Evolutionary conservation across 2,888 invertebrate species (phyloP).

Genomic region (Pachliopta kotzebuea): DNA sequence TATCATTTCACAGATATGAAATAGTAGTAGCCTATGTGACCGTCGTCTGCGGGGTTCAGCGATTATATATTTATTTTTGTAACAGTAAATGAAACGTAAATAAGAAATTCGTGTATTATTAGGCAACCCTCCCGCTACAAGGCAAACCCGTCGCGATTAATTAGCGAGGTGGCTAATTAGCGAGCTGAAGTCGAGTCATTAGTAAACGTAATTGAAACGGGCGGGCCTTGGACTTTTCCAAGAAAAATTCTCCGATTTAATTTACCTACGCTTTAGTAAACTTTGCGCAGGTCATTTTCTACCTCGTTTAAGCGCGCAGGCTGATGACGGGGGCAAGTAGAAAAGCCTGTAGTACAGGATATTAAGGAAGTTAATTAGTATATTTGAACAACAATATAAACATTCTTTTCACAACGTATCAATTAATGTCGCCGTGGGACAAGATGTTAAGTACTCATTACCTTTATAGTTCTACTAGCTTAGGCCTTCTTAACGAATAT

Average conservation of each 20-base stretch:
- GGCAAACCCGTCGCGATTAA: constrained; percentile 68
- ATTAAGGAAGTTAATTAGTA: not conserved
- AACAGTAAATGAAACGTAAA: constrained; percentile 44
- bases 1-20: too few relatives aligned
- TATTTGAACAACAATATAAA: not conserved
- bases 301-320: constrained; percentile 2
- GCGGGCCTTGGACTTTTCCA: constrained; percentile 60
- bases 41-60: not conserved
- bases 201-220: constrained; percentile 72
- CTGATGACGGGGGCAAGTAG: not conserved
- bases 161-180: constrained; percentile 75
- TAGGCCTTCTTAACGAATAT: too few relatives aligned
- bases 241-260: constrained; percentile 59
- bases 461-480: too few relatives aligned
- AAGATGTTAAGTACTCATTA: too few relatives aligned
- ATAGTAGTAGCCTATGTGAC: not conserved
- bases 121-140: constrained; percentile 54
- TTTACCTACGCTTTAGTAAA: constrained; percentile 39
- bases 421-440: not conserved
- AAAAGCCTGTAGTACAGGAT: constrained; percentile 2
- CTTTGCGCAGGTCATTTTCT: constrained; percentile 13
- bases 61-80: constrained; percentile 36
- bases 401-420: not conserved
- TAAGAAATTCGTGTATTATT: constrained; percentile 55
- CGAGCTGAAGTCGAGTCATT: constrained; percentile 71